phyloP scores from a whole-genome alignment of 2,888 invertebrate genomes.

The Halictus quadricinctus region DNA sequence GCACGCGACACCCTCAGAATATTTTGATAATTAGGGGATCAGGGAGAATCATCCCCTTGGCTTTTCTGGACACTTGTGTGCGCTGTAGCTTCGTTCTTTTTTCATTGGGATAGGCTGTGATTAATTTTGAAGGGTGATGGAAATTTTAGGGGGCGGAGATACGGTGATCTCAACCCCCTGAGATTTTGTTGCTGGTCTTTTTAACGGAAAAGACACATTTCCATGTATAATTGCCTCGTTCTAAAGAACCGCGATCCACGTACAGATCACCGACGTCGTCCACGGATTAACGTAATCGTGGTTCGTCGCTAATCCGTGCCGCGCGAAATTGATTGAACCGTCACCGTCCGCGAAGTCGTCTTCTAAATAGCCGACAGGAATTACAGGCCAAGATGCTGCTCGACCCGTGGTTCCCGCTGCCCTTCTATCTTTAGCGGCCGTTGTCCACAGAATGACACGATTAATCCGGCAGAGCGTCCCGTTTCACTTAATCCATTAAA shows the following conservation, averaged over 20 bases:
- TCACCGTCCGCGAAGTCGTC: constrained; percentile 19
- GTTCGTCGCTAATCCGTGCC: constrained; percentile 11
- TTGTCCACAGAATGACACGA: constrained; percentile 2
- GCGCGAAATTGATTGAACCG: constrained; percentile 26
- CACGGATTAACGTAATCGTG: not conserved
- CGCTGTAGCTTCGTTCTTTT: not conserved
- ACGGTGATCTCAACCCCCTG: too few relatives aligned
- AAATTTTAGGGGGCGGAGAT: too few relatives aligned
- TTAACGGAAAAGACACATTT: not conserved
- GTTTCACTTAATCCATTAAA: not conserved
- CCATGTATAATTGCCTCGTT: not conserved
- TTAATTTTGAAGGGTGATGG: too few relatives aligned
- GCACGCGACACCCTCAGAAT: not conserved
- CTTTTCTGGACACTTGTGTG: not conserved
- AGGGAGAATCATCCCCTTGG: not conserved
- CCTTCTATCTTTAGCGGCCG: constrained; percentile 56
- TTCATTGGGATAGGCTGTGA: not conserved
- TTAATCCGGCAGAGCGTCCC: not conserved
- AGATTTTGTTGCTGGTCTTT: not conserved
- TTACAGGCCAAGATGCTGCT: constrained; percentile 29
- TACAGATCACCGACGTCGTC: not conserved
- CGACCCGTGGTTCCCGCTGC: constrained; percentile 13
- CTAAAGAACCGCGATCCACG: not conserved
- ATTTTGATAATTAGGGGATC: not conserved
- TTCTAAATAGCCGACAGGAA: constrained; percentile 35